These are phyloP conservation scores for Coelinius sp. DNA, from an alignment of 2,888 invertebrate genomes.

Conservation along the genomic window DNA sequence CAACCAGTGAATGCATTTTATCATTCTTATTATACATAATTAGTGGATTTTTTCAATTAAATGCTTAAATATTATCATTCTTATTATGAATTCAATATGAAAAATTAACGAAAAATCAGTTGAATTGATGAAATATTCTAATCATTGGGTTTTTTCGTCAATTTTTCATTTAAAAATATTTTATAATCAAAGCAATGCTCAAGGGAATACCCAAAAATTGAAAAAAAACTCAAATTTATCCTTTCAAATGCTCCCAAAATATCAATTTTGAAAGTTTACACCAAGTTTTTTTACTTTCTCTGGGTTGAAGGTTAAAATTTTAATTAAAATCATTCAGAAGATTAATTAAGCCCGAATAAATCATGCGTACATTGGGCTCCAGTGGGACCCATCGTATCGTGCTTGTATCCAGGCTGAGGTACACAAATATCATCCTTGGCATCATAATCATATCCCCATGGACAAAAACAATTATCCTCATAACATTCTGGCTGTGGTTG, in stretches of 20 bases:
- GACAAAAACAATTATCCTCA: slow-evolving; percentile 71
- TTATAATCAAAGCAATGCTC: too few relatives aligned
- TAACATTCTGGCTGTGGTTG: slow-evolving; percentile 70
- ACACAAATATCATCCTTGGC: slow-evolving; percentile 64
- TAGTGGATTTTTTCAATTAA: neutral
- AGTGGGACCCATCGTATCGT: slow-evolving; percentile 70
- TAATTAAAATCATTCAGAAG: neutral
- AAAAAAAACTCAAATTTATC: too few relatives aligned
- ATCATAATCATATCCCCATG: slow-evolving; percentile 68
- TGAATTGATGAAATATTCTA: too few relatives aligned
- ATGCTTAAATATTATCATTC: too few relatives aligned
- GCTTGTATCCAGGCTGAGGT: slow-evolving; percentile 62
- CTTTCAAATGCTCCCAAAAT: too few relatives aligned
- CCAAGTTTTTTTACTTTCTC: too few relatives aligned
- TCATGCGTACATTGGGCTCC: slow-evolving; percentile 67
- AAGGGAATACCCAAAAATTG: too few relatives aligned
- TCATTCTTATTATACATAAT: neutral
- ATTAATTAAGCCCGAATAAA: slow-evolving; percentile 43
- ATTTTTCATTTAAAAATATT: too few relatives aligned
- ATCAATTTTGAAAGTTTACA: too few relatives aligned
- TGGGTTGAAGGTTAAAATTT: neutral
- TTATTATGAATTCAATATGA: slow-evolving; percentile 31
- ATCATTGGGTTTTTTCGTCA: too few relatives aligned
- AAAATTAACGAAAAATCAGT: too few relatives aligned
- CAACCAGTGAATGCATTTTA: slow-evolving; percentile 58